Evolutionary conservation across 2,888 invertebrate species (phyloP).

Genomic region (Callyntrura guangdongensis): DNA sequence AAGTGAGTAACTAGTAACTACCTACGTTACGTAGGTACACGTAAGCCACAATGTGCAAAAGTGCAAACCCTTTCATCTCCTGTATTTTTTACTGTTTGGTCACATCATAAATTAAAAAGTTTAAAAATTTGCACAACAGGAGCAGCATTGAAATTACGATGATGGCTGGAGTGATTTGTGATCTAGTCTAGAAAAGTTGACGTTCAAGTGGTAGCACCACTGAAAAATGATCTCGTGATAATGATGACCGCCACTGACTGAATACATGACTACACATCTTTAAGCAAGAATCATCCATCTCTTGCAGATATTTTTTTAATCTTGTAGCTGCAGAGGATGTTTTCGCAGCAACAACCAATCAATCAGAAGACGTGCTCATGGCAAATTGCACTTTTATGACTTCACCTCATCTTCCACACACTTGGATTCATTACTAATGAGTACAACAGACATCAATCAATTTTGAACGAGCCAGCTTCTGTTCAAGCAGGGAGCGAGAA

Average conservation of each 20-base stretch:
- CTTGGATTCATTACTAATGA: constrained; percentile 68
- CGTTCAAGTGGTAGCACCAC: constrained; percentile 21
- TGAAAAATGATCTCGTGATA: constrained; percentile 53
- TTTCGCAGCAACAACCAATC: constrained; percentile 56
- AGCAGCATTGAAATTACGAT: constrained; percentile 39
- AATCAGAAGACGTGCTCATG: constrained; percentile 70
- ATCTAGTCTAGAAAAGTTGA: constrained; percentile 54
- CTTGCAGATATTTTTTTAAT: not conserved
- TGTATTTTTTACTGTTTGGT: constrained; percentile 29
- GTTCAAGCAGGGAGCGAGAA: not conserved
- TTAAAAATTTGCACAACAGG: constrained; percentile 62
- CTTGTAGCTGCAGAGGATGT: not conserved
- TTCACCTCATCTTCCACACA: constrained; percentile 53
- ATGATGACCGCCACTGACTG: constrained; percentile 24
- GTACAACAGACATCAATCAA: constrained; percentile 69
- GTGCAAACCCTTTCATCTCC: not conserved
- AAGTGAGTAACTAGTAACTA: not conserved
- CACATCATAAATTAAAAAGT: constrained; percentile 47
- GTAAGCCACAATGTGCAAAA: not conserved
- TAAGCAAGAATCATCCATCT: not conserved
- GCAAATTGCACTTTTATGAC: constrained; percentile 67
- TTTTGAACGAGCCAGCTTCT: constrained; percentile 34
- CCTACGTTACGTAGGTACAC: too few relatives aligned
- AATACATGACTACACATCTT: constrained; percentile 6
- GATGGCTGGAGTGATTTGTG: constrained; percentile 70